Conservation (phyloP, 2,888 invertebrate genomes). For the Melinopterus prodromus region DNA sequence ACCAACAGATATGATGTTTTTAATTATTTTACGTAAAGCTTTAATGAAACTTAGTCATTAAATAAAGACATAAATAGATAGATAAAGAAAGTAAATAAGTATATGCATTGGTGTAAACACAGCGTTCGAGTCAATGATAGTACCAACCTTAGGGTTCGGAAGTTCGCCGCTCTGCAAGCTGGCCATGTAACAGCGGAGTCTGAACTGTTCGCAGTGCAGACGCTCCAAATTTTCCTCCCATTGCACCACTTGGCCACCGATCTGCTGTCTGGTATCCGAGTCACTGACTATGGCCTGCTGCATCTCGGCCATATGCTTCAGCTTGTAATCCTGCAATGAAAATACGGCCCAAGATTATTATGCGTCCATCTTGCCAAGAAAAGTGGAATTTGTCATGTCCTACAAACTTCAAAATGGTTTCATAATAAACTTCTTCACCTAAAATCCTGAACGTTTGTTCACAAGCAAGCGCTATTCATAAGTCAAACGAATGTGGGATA, state of each 20-base stretch:
- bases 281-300: slow-evolving; percentile 97
- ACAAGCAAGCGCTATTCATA: too few species aligned
- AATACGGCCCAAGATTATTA: background rate
- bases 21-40: too few species aligned
- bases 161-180: slow-evolving; percentile 95
- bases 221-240: slow-evolving; percentile 98
- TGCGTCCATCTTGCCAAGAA: background rate
- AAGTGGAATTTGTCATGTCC: too few species aligned
- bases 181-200: slow-evolving; percentile 96
- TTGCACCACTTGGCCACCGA: slow-evolving; percentile 91
- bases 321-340: slow-evolving; percentile 84
- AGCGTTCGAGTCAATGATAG: background rate
- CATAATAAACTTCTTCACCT: too few species aligned
- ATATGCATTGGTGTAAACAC: background rate
- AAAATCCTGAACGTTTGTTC: too few species aligned
- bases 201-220: slow-evolving; percentile 95
- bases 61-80: too few species aligned
- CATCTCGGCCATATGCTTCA: slow-evolving; percentile 98
- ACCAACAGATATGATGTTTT: too few species aligned
- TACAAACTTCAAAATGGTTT: too few species aligned
- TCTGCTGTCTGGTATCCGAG: slow-evolving; percentile 89
- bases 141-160: slow-evolving; percentile 93
- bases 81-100: too few species aligned
- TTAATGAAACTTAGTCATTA: too few species aligned
- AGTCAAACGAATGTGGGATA: too few species aligned